Evolutionary conservation across 2,113 vertebrate genomes (phyloP).

Genomic region (Cyanistes caeruleus): DNA sequence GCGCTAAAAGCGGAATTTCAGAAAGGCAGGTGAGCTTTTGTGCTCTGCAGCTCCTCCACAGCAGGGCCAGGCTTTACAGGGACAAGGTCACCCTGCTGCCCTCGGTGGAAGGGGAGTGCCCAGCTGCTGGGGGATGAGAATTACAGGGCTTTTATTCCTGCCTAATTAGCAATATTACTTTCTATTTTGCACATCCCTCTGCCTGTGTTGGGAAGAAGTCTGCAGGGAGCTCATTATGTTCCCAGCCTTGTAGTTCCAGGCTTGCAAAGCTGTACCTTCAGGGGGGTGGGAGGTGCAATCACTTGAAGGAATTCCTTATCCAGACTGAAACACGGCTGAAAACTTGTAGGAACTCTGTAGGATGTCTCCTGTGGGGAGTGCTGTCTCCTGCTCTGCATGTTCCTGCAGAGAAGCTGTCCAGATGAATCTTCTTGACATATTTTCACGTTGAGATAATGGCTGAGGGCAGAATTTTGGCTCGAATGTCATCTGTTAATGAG

Average conservation of each 20-base stretch:
- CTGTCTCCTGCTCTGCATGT: not conserved
- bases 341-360: not conserved
- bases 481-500: not conserved
- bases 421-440: not conserved
- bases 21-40: not conserved
- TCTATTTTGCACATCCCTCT: constrained; percentile 3
- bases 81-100: constrained; percentile 4
- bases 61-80: not conserved
- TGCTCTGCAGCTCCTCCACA: not conserved
- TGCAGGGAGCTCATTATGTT: constrained; percentile 60
- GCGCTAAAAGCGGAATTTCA: not conserved
- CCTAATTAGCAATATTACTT: constrained; percentile 48
- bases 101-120: not conserved
- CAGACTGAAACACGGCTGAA: not conserved
- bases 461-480: not conserved
- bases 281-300: not conserved
- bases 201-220: not conserved
- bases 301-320: not conserved
- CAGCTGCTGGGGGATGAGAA: not conserved
- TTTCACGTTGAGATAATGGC: not conserved
- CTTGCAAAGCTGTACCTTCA: constrained; percentile 7
- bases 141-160: not conserved
- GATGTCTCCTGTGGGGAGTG: not conserved
- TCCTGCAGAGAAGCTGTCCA: not conserved
- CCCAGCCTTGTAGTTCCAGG: not conserved